These are phyloP conservation scores for Siderastrea radians DNA, from an alignment of 92 coral and sea anemone genomes.

Conservation along the genomic window DNA sequence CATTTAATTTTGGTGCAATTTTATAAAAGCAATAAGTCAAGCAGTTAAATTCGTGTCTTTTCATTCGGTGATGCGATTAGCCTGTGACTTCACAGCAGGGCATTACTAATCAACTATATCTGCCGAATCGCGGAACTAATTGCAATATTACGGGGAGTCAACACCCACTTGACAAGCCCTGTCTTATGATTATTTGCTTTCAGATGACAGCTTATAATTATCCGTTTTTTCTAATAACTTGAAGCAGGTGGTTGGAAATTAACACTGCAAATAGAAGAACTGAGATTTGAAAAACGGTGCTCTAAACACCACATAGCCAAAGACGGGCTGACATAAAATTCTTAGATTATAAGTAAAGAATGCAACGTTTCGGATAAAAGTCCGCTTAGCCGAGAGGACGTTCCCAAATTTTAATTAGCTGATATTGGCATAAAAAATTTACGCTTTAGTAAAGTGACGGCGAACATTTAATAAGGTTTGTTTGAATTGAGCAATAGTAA, in stretches of 20 bases:
- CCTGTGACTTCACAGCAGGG: no score
- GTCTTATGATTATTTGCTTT: not conserved
- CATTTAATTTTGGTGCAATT: no score
- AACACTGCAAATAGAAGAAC: not conserved
- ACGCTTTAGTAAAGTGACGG: not conserved
- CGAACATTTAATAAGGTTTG: not conserved
- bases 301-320: no score
- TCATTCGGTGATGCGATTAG: no score
- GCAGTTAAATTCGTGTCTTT: no score
- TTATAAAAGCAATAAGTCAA: no score
- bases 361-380: not conserved
- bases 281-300: not conserved
- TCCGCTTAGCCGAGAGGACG: not conserved
- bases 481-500: not conserved
- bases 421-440: not conserved
- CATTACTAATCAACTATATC: no score
- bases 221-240: not conserved
- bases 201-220: not conserved
- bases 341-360: not conserved
- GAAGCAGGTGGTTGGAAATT: not conserved
- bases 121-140: no score
- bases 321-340: not conserved
- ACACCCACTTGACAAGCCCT: not conserved
- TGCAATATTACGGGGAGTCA: not conserved
- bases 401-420: not conserved